A percentile compares a stretch with the other conserved stretches of the same genome.
phyloP scores from a whole-genome alignment of 2,113 vertebrate genomes.

The Strix aluco region DNA sequence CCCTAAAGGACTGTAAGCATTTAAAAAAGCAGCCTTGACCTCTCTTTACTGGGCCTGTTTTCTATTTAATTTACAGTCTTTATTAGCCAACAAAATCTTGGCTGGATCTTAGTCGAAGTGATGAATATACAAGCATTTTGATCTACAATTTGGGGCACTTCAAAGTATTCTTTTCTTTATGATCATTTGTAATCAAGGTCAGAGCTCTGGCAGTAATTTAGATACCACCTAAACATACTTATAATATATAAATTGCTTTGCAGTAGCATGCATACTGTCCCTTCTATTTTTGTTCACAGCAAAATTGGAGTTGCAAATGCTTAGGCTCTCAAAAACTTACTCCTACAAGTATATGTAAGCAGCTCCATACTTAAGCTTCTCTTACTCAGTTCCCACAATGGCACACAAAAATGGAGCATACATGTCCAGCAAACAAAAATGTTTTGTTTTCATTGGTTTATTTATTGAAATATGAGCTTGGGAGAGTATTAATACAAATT shows the following conservation, averaged over 20 bases:
- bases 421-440: background rate
- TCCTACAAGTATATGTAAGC: background rate
- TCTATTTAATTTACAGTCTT: constrained; percentile 57
- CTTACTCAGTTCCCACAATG: background rate
- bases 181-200: constrained; percentile 48
- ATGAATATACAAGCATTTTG: constrained; percentile 51
- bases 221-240: constrained; percentile 39
- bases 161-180: constrained; percentile 58
- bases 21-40: constrained; percentile 58
- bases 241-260: constrained; percentile 2
- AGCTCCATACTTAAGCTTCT: background rate
- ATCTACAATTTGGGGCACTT: background rate
- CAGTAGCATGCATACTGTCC: background rate
- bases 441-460: background rate
- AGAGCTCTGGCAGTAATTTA: constrained; percentile 49
- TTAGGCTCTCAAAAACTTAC: background rate
- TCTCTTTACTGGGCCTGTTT: constrained; percentile 49
- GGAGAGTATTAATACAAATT: background rate
- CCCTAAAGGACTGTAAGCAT: constrained; percentile 30
- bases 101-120: constrained; percentile 34
- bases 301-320: background rate
- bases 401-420: background rate
- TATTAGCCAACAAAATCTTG: constrained; percentile 65
- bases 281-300: background rate
- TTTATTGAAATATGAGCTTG: background rate